Evolutionary conservation across 2,113 vertebrate genomes (phyloP).

Genomic region (Cavia porcellus): DNA sequence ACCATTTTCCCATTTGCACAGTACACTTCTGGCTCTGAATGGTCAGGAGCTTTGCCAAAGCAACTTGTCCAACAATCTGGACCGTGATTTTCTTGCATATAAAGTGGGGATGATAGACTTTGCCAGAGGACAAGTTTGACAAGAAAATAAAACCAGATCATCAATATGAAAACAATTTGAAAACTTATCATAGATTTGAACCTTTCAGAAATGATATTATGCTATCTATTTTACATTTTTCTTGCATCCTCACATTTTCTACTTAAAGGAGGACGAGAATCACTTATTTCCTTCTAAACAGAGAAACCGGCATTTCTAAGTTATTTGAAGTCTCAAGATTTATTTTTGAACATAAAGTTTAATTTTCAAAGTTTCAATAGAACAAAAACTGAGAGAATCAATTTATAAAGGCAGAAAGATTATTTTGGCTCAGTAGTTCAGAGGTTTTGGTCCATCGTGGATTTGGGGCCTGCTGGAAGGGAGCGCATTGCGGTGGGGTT

Average conservation of each 20-base stretch:
- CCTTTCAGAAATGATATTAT: neutral
- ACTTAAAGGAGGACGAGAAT: neutral
- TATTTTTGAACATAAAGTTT: slow-evolving; percentile 21
- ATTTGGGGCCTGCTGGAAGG: rapidly evolving
- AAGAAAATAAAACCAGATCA: slow-evolving; percentile 4
- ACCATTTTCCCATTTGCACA: neutral
- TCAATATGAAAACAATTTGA: slow-evolving; percentile 11
- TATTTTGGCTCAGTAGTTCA: neutral
- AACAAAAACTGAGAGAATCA: neutral
- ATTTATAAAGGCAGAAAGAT: neutral
- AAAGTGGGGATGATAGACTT: neutral
- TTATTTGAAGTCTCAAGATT: slow-evolving; percentile 7
- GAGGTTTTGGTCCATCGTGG: no score
- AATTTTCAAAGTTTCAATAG: neutral
- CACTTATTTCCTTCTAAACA: neutral
- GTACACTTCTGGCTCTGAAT: neutral
- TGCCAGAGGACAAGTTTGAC: neutral
- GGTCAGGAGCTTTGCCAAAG: neutral
- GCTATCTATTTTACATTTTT: neutral
- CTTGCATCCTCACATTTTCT: neutral
- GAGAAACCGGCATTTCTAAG: neutral
- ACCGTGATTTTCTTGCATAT: neutral
- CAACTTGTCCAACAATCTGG: neutral
- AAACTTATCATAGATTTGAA: slow-evolving; percentile 10
- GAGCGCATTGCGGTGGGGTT: rapidly evolving